Base-by-base conservation (phyloP, 2,888 invertebrate species). In the Leucoptera coffeella region DNA sequence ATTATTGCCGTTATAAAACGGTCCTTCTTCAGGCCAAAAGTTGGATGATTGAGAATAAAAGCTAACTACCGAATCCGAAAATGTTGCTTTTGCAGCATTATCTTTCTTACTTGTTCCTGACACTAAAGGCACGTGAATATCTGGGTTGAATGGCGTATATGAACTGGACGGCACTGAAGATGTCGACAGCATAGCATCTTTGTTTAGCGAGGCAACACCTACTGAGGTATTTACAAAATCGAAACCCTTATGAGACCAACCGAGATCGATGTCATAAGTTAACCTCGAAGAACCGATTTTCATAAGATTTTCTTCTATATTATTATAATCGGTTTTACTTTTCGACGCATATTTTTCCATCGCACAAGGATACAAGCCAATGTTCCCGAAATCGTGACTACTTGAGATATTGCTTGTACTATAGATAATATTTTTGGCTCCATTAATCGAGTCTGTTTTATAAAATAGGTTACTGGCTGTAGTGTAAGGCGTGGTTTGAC, bases 181-280 rank as follows among this genome's bases (percentile, higher is more conserved):
- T 19, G 54, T 54, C 2, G 62, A 54, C 31, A 64, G 40, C 33
- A 65, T 51, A 27, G 45, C 58, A 26, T 69, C 69, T 38, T 69
- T 69, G 30, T 43, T 54, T 33, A 61, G 58, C 2, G 54, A 53
- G 29, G 50, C 54, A 2, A 56, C 32, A 28, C 40, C 47, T 19
- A 61, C 60, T 12, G 61, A 54, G 31, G 59, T 57, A 31, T 54
- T 64, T 2, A 64, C 60, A 32, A 69, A 69, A 39, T 69, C 69
- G 25, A 67, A 58, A 15, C 65, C 50, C 46, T 67, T 69, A 35
- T 69, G 69, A 1, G 69, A 65, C 69, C 69, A 69, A 9, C 69
- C 69, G 22, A 69, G 47, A 34, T 69, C 69, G 35, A 69, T 67
- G 32, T 69, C 69, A 30, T 69, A 69, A 2, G 69, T 67, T 36